phyloP scores from a whole-genome alignment of 2,888 invertebrate species.

The Argyresthia albistria region DNA sequence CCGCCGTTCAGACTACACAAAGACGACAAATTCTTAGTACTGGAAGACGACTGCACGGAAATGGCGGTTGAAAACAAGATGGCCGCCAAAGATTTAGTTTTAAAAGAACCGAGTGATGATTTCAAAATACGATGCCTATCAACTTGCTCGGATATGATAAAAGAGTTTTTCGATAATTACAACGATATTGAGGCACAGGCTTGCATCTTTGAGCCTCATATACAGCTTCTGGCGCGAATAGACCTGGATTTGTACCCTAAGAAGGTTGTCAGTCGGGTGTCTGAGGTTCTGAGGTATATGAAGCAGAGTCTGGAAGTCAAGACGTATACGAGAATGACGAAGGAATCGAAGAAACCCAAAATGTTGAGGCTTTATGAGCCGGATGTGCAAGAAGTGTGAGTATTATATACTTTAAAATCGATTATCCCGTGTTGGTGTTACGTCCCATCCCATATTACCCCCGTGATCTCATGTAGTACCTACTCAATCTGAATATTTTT shows the following conservation, averaged over 20 bases:
- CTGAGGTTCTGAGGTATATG: slow-evolving; percentile 53
- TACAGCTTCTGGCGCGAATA: slow-evolving; percentile 68
- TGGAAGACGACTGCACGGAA: slow-evolving; percentile 61
- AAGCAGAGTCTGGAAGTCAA: slow-evolving; percentile 63
- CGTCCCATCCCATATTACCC: no score
- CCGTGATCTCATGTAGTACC: no score
- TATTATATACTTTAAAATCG: slow-evolving; percentile 25
- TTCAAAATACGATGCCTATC: slow-evolving; percentile 77
- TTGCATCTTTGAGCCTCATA: slow-evolving; percentile 67
- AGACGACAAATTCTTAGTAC: slow-evolving; percentile 69
- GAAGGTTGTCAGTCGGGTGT: slow-evolving; percentile 57
- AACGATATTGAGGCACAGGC: slow-evolving; percentile 48
- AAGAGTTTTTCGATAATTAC: slow-evolving; percentile 71
- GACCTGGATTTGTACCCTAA: slow-evolving; percentile 75
- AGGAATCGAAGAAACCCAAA: slow-evolving; percentile 82
- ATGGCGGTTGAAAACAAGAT: slow-evolving; percentile 48
- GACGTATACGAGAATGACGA: slow-evolving; percentile 68
- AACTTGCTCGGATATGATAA: slow-evolving; percentile 68
- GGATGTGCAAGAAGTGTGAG: slow-evolving; percentile 87
- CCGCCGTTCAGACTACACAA: slow-evolving; percentile 78
- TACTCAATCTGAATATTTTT: no score
- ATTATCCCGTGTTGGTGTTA: neutral
- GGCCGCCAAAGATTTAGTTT: slow-evolving; percentile 70
- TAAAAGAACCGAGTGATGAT: slow-evolving; percentile 64
- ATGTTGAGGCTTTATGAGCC: slow-evolving; percentile 89